These are phyloP conservation scores for Rhincodon typus DNA, from an alignment of 2,797 vertebrate species.

Conservation along the genomic window DNA sequence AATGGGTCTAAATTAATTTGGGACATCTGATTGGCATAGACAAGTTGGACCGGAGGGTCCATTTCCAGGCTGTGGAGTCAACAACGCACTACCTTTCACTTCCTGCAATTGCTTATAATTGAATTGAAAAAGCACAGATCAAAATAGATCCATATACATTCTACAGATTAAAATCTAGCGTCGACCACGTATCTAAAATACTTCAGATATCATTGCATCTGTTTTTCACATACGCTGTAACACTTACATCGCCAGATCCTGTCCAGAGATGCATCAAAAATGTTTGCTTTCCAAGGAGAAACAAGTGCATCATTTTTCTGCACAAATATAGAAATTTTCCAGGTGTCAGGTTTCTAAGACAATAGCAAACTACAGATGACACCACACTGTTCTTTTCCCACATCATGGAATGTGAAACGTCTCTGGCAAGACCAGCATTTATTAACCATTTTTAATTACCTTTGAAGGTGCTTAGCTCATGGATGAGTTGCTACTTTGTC, in stretches of 20 bases:
- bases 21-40: no score
- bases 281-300: background rate
- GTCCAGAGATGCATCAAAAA: background rate
- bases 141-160: background rate
- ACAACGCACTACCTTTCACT: background rate
- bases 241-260: background rate
- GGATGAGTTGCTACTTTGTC: background rate
- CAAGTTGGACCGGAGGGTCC: no score
- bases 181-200: background rate
- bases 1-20: no score
- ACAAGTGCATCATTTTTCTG: background rate
- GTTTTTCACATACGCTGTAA: background rate
- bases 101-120: background rate
- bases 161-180: background rate
- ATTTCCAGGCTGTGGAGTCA: no score
- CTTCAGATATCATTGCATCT: background rate
- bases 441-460: background rate
- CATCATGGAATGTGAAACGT: background rate
- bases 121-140: background rate
- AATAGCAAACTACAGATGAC: background rate
- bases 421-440: background rate
- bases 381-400: background rate
- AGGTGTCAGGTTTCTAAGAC: background rate
- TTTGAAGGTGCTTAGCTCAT: background rate
- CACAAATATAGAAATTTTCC: background rate